Evolutionary conservation across 2,888 invertebrate genomes (phyloP), one percentile per base, ranked within the genome.

Genomic region (Lasioglossum calceatum): DNA sequence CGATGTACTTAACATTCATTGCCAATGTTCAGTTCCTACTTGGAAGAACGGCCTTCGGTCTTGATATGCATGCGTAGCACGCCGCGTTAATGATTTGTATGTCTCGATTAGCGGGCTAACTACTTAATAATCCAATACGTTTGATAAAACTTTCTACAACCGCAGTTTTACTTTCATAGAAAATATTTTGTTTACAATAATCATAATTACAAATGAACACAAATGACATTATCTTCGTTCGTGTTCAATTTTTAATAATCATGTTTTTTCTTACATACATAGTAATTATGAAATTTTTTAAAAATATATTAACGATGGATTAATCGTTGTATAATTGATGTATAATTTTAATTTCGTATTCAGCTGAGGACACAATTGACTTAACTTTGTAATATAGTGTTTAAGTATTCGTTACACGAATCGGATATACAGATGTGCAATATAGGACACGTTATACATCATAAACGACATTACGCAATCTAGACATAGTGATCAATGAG

Each of bases 31-130:
- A 64, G 81, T 85, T 87, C 84, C 71, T 80, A 81, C 82, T 81
- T 79, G 80, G 79, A 82, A 74, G 74, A 61, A 50, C 72, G 88
- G 32, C 90, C 90, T 90, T 90, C 90, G 72, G 70, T 72, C n/a
- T 75, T 58, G n/a, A 50, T 78, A 81, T 87, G 79, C 39, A 87
- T 85, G 88, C 89, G n/a, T 64, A 50, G 39, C 74, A 79, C 79
- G 82, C 61, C 61, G 75, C 58, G 78, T 85, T 89, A 90, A 90
- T 89, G 89, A 85, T 76, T 81, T 39, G 76, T 67, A 44, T n/a
- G 58, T 64, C 44, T 10, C 14, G 61, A 61, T 61, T 61, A 61
- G 27, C 61, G 27, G 4, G 14, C 61, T 61, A 27, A 61, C 61
- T 12, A 14, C 14, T 27, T 27, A 27, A 61, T 61, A 54, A 54